A percentile compares a stretch with the other conserved stretches of the same genome.
Conservation (phyloP, 1,140 invertebrate genomes). For the Drosophila melanogaster region DNA sequence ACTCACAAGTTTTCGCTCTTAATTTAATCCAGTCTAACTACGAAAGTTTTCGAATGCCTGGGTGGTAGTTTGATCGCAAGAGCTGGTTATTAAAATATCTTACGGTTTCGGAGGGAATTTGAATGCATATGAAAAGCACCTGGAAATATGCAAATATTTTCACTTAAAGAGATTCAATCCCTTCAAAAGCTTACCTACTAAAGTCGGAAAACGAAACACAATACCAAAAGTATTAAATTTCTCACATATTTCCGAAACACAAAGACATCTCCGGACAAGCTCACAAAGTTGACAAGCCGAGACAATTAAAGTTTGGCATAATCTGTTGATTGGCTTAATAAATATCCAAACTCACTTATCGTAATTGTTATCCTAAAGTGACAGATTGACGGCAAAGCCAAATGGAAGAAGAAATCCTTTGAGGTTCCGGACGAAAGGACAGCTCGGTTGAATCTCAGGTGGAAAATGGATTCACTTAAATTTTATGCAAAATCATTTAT, state of each 20-base stretch:
- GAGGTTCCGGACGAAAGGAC: slow-evolving; percentile 5
- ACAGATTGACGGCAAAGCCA: slow-evolving; percentile 43
- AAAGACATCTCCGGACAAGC: neutral
- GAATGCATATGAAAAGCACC: neutral
- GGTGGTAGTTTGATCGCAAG: neutral
- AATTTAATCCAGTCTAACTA: slow-evolving; percentile 14
- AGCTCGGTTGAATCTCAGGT: slow-evolving; percentile 31
- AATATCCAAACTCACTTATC: slow-evolving; percentile 21
- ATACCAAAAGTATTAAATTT: neutral
- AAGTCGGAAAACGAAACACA: neutral
- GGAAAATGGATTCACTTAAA: slow-evolving; percentile 22
- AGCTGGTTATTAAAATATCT: neutral
- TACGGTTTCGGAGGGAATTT: neutral
- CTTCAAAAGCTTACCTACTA: neutral
- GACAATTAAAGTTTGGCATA: slow-evolving; percentile 34
- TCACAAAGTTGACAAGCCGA: slow-evolving; percentile 18
- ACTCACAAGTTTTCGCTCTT: slow-evolving; percentile 5
- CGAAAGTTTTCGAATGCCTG: slow-evolving; percentile 2
- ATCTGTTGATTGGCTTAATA: slow-evolving; percentile 42
- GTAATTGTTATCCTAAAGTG: slow-evolving; percentile 41
- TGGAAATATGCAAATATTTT: neutral
- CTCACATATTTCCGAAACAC: neutral
- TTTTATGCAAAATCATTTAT: slow-evolving; percentile 64
- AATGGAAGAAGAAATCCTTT: slow-evolving; percentile 29
- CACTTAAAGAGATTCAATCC: too few relatives aligned